Percentiles rank a stretch among this genome's conserved stretches.
These are phyloP conservation scores for Burhinus bistriatus DNA, from an alignment of 2,113 vertebrate species.

Conservation along the genomic window DNA sequence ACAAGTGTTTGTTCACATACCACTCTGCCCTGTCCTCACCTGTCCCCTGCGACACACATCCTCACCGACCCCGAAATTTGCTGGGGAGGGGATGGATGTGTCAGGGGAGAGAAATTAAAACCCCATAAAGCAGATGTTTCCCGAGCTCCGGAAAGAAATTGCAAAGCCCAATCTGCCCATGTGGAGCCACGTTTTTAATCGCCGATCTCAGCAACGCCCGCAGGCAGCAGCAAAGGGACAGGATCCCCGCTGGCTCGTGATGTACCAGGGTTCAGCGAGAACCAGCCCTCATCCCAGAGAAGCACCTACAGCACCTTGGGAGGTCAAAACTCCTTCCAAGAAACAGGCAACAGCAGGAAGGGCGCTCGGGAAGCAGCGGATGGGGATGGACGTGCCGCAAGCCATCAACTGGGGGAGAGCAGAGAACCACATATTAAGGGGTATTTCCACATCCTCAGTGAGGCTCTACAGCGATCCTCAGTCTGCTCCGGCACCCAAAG, in stretches of 20 bases:
- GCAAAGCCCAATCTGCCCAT: accelerated
- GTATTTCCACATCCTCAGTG: background rate
- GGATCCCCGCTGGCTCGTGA: accelerated
- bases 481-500: background rate
- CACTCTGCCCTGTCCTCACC: background rate
- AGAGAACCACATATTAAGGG: background rate
- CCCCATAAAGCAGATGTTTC: background rate
- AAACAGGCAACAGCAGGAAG: background rate
- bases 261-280: background rate
- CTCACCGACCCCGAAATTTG: background rate
- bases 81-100: background rate
- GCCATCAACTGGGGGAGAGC: background rate
- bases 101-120: background rate
- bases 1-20: background rate
- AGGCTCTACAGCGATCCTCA: background rate
- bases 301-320: background rate
- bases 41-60: background rate
- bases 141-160: background rate
- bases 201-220: accelerated
- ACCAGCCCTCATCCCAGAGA: background rate
- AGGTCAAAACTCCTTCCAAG: background rate
- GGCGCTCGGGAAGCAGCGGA: background rate
- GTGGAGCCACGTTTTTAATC: background rate
- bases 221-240: background rate
- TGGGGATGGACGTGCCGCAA: background rate